Percentiles rank a stretch among this genome's conserved stretches.
Evolutionary conservation across 2,888 invertebrate species (phyloP).

Genomic region (Hypolimnas misippus): DNA sequence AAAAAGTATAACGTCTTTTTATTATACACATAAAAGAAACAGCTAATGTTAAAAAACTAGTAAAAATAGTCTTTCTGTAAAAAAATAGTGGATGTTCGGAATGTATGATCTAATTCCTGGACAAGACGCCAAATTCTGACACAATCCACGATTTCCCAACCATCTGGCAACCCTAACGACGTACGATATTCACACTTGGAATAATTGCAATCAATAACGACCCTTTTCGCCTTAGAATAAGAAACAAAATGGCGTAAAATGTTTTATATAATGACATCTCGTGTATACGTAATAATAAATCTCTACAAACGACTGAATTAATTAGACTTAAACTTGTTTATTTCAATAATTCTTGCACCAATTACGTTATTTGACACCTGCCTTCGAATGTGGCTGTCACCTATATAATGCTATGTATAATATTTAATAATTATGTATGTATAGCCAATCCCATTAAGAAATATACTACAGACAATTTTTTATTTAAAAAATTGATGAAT

Average conservation of each 20-base stretch:
- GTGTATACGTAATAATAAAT: slow-evolving; percentile 36
- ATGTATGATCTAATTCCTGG: too few relatives aligned
- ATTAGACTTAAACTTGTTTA: slow-evolving; percentile 30
- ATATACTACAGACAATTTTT: too few relatives aligned
- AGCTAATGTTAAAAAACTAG: too few relatives aligned
- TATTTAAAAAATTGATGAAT: too few relatives aligned
- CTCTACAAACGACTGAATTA: slow-evolving; percentile 33
- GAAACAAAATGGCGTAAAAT: slow-evolving; percentile 10
- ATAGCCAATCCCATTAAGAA: too few relatives aligned
- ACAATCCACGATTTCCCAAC: too few relatives aligned
- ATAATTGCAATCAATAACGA: not conserved
- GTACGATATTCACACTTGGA: slow-evolving; percentile 10
- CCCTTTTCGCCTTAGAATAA: not conserved
- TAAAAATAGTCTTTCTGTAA: too few relatives aligned
- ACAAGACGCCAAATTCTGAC: too few relatives aligned
- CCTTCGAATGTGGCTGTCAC: not conserved
- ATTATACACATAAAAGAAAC: too few relatives aligned
- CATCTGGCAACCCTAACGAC: too few relatives aligned
- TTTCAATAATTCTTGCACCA: slow-evolving; percentile 22
- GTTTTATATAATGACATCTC: not conserved
- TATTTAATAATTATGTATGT: not conserved
- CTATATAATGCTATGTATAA: not conserved
- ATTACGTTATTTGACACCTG: slow-evolving; percentile 29
- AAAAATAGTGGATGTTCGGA: too few relatives aligned
- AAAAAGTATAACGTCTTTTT: too few relatives aligned